Percentiles rank a stretch among this genome's conserved stretches.
Conservation (phyloP, 2,888 invertebrate species). For the Tanypteryx hageni region DNA sequence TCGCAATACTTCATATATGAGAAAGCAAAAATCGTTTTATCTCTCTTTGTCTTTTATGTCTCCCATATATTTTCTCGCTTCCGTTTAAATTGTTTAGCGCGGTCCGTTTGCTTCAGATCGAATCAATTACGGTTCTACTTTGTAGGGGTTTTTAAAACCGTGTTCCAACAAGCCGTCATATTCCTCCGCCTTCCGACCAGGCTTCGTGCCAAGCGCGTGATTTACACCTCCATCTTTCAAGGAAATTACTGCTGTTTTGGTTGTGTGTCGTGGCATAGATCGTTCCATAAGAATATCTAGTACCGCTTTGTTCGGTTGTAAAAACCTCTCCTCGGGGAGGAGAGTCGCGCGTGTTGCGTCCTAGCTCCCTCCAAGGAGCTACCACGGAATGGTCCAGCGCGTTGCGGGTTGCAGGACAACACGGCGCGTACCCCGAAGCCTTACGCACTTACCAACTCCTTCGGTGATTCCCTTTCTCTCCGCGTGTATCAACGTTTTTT, state of each 20-base stretch:
- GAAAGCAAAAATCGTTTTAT: no score
- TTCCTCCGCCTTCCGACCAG: neutral
- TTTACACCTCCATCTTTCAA: neutral
- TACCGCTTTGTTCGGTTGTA: neutral
- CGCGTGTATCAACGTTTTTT: neutral
- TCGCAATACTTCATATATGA: no score
- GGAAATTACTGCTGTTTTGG: slow-evolving; percentile 6
- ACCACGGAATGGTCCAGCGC: neutral
- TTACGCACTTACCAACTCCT: no score
- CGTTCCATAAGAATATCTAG: slow-evolving; percentile 16
- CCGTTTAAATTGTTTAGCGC: neutral
- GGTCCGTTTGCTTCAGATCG: neutral
- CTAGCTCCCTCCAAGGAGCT: neutral
- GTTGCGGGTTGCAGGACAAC: neutral
- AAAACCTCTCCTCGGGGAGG: neutral
- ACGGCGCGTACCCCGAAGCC: neutral
- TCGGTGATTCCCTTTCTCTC: neutral
- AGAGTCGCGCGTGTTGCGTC: neutral
- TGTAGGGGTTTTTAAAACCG: slow-evolving; percentile 5
- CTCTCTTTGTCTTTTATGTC: no score
- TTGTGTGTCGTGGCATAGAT: neutral
- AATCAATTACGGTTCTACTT: neutral
- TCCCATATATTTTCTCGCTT: no score
- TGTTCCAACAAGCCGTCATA: slow-evolving; percentile 6
- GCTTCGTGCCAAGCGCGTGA: slow-evolving; percentile 1